A percentile compares a stretch with the other conserved stretches of the same genome.
These are phyloP conservation scores for Xerus inauris DNA, from an alignment of 2,113 vertebrate species.

Conservation along the genomic window DNA sequence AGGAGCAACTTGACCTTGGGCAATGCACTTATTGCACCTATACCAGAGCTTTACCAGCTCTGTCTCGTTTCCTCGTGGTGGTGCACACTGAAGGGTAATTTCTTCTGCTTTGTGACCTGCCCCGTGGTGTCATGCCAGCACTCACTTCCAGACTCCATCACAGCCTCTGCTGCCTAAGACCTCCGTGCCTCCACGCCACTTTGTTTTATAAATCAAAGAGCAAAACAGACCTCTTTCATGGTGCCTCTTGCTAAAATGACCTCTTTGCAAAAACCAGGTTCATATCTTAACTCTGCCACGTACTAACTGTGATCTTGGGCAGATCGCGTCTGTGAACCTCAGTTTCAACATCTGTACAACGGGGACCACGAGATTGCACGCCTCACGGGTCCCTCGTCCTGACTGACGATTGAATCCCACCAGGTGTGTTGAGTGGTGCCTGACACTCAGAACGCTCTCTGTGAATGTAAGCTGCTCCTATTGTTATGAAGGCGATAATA, in stretches of 20 bases:
- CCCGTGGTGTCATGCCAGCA: neutral
- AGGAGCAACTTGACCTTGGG: fast-evolving
- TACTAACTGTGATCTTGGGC: neutral
- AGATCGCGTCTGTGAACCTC: neutral
- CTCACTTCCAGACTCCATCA: neutral
- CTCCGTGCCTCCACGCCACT: no score
- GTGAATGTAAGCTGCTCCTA: neutral
- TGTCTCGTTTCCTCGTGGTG: neutral
- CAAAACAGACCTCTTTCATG: neutral
- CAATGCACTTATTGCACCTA: neutral
- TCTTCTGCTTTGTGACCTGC: neutral
- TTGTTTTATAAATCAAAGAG: neutral
- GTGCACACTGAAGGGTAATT: neutral
- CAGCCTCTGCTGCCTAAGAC: no score
- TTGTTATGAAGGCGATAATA: conserved; percentile 4
- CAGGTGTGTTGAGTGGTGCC: neutral
- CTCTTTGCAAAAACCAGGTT: neutral
- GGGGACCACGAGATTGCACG: neutral
- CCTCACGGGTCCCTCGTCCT: fast-evolving
- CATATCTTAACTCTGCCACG: neutral
- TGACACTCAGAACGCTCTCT: neutral
- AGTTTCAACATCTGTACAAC: neutral
- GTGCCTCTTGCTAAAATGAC: neutral
- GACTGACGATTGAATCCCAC: fast-evolving
- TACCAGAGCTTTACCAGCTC: neutral